Base-by-base conservation (phyloP, 1,140 invertebrate genomes). In the Wasmannia auropunctata region DNA sequence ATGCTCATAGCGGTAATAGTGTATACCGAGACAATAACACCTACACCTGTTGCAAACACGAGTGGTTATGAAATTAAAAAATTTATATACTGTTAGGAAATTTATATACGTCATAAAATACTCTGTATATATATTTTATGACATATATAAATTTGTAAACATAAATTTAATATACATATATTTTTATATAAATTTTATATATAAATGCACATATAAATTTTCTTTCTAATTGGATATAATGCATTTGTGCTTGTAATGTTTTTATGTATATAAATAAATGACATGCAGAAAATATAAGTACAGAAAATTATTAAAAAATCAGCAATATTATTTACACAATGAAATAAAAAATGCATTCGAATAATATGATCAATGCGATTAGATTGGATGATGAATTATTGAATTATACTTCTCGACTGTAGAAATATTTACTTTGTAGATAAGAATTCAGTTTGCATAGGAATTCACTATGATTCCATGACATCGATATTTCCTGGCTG, bases 1-100 rank as follows among this genome's bases (percentile, higher is more conserved):
- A 98, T 95, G 49, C 97, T 97, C 96, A 98, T 97, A 0, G 97
- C 97, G 0, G 97, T 97, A 79, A 98, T 97, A 1, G 97, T 98
- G 93, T 97, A 97, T 37, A 98, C 96, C 86, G 97, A 97, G 2
- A 97, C 97, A 1, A 97, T 96, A 1, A 98, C 97, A 11, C 97
- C 96, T 8, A 98, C 97, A 56, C 97, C 97, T 98, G 94, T 25
- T 40, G n/a, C 10, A 25, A 81, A 70, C 60, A 81, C 3, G 34
- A 34, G 16, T 22, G 10, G 25, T 87, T 85, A 72, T 34, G 0
- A 7, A 19, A n/a, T 62, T 40, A 19, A 2, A 4, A 54, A 37
- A n/a, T n/a, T n/a, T n/a, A n/a, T n/a, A n/a, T n/a, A n/a, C n/a
- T n/a, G n/a, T n/a, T n/a, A n/a, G n/a, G n/a, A n/a, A 46, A 46